A percentile compares a stretch with the other conserved stretches of the same genome.
These are phyloP conservation scores for Leptopilina drosophilae DNA, from an alignment of 2,888 invertebrate species.

Conservation along the genomic window DNA sequence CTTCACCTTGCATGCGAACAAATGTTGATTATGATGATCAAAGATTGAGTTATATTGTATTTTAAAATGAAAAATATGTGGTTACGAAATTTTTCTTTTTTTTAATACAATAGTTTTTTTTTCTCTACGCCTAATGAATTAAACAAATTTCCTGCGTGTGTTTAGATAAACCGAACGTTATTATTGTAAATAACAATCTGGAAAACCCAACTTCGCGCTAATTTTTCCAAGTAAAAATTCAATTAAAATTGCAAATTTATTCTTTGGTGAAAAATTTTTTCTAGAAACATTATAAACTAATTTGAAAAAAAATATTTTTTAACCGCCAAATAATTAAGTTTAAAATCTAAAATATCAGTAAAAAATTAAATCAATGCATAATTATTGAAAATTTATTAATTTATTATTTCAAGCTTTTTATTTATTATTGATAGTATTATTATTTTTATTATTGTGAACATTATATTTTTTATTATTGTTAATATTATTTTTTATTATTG, in stretches of 20 bases:
- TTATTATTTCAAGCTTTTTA: too few species aligned
- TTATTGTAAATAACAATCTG: neutral
- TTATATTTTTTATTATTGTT: too few species aligned
- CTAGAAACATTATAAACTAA: too few species aligned
- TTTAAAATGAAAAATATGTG: neutral
- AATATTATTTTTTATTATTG: too few species aligned
- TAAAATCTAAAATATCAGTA: too few species aligned
- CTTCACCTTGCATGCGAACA: constrained; percentile 48
- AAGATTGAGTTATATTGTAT: neutral
- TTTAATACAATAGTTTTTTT: constrained; percentile 1
- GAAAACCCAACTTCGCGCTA: neutral
- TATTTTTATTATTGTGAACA: too few species aligned
- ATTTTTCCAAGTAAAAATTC: neutral
- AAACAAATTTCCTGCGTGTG: constrained; percentile 6
- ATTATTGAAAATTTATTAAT: too few species aligned
- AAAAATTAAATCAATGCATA: too few species aligned
- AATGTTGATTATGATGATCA: constrained; percentile 34
- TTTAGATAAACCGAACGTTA: neutral
- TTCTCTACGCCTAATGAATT: neutral
- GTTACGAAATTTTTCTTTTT: constrained; percentile 12
- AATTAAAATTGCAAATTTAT: neutral
- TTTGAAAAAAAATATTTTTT: too few species aligned
- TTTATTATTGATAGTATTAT: too few species aligned
- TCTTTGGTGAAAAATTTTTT: neutral
- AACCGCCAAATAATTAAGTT: too few species aligned